Evolutionary conservation across 2,888 invertebrate species (phyloP), one percentile per base, ranked within the genome.

Genomic region (Thalpophila matura): DNA sequence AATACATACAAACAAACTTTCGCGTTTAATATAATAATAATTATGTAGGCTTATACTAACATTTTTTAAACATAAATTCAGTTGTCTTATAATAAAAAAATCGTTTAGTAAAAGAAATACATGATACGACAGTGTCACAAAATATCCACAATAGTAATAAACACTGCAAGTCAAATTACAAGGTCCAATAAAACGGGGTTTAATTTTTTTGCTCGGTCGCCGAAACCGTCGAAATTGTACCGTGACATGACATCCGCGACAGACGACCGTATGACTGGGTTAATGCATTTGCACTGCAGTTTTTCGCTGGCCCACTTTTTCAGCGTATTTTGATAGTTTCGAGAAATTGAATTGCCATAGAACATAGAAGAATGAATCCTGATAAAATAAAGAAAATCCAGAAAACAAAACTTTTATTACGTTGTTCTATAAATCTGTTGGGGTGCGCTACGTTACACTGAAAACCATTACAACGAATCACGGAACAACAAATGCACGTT

Each of bases 101-200:
- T n/a, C n/a, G n/a, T n/a, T n/a, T n/a, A n/a, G n/a, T n/a, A n/a
- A n/a, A 20, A 12, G 0, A 38, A 29, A 38, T 26, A 29, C 10
- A n/a, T n/a, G n/a, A n/a, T 7, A 29, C 55, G 14, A n/a, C 20
- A 31, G 5, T 65, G n/a, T 16, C 18, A 26, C 14, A 54, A 31
- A 64, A 51, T 20, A 14, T 35, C 27, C 27, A 37, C 1, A 24
- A 6, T n/a, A 4, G 6, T 1, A n/a, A 27, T 18, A 24, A 37
- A 26, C 14, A 24, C 10, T 60, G 24, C 33, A 40, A 16, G 47
- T 61, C 20, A 64, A 64, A 69, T 61, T 69, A 47, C 42, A 47
- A 26, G 29, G 62, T 64, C 70, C 42, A 69, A 69, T 69, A 61
- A 68, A 47, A 29, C 16, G 1, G 7, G 27, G 20, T 60, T 42